phyloP scores from a whole-genome alignment of 2,888 invertebrate species.

The Thera britannica region DNA sequence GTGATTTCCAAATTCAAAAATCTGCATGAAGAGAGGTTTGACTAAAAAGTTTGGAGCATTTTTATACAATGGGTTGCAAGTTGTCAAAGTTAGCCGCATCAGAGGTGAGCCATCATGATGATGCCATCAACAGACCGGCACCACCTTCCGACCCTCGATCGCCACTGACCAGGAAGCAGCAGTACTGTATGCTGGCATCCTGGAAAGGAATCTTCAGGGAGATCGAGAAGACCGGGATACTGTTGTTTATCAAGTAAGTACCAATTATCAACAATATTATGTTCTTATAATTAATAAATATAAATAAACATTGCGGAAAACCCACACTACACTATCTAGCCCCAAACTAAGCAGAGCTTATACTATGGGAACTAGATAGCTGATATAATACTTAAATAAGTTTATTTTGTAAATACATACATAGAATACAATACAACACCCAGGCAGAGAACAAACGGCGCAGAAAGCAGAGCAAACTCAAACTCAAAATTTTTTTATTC shows the following conservation, averaged over 20 bases:
- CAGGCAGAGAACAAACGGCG: no score
- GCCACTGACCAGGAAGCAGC: constrained; percentile 93
- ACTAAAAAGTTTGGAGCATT: neutral
- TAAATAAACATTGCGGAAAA: no score
- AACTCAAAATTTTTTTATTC: no score
- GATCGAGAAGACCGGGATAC: constrained; percentile 93
- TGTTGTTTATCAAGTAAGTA: constrained; percentile 94
- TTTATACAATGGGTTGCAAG: constrained; percentile 88
- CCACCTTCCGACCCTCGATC: constrained; percentile 90
- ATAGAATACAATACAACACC: no score
- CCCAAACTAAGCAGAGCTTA: no score
- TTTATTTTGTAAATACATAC: no score
- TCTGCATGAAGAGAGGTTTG: neutral
- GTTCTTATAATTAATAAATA: no score
- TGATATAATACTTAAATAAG: no score
- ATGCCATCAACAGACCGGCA: constrained; percentile 85
- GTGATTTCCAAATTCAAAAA: constrained; percentile 8
- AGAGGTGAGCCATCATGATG: constrained; percentile 67
- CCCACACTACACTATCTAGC: no score
- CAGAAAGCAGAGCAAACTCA: no score
- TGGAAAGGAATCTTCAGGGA: constrained; percentile 96
- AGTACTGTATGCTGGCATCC: constrained; percentile 94
- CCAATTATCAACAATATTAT: neutral
- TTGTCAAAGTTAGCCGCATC: constrained; percentile 88
- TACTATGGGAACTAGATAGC: no score